A percentile compares a stretch with the other conserved stretches of the same genome.
Evolutionary conservation across 2,797 vertebrate species (phyloP).

Genomic region (Pipistrellus pygmaeus): DNA sequence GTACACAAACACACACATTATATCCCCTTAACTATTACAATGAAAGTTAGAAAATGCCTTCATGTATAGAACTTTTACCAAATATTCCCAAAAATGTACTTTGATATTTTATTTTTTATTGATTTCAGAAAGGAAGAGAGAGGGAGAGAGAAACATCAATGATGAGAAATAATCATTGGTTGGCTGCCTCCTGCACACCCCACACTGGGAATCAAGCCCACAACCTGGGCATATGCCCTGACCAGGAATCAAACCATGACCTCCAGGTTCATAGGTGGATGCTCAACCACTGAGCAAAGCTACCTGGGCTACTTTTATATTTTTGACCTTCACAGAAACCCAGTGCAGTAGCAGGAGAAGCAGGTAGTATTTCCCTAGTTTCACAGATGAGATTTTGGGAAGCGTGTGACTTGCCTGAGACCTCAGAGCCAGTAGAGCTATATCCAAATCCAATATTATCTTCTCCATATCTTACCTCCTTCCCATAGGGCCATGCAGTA

Average conservation of each 20-base stretch:
- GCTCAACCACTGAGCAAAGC: too few relatives aligned
- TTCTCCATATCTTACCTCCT: not conserved
- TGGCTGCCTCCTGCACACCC: too few relatives aligned
- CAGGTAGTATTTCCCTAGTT: not conserved
- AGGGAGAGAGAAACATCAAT: too few relatives aligned
- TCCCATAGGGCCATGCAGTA: not conserved
- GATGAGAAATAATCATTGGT: too few relatives aligned
- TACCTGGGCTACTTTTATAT: too few relatives aligned
- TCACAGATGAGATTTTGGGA: slow-evolving; percentile 13
- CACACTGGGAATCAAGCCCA: too few relatives aligned
- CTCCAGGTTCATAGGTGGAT: too few relatives aligned
- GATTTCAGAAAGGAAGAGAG: too few relatives aligned
- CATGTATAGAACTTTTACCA: not conserved
- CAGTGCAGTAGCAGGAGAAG: not conserved
- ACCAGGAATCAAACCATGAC: too few relatives aligned
- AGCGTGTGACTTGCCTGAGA: not conserved
- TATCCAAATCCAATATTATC: not conserved
- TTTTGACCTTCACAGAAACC: slow-evolving; percentile 2
- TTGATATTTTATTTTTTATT: too few relatives aligned
- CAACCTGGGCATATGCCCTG: too few relatives aligned
- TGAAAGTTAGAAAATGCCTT: slow-evolving; percentile 14
- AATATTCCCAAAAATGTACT: not conserved
- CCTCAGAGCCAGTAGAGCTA: not conserved
- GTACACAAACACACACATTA: not conserved
- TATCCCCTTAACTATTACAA: not conserved